Evolutionary conservation across 2,797 vertebrate species (phyloP), one percentile per base, ranked within the genome.

Genomic region (Sarcoramphus papa): DNA sequence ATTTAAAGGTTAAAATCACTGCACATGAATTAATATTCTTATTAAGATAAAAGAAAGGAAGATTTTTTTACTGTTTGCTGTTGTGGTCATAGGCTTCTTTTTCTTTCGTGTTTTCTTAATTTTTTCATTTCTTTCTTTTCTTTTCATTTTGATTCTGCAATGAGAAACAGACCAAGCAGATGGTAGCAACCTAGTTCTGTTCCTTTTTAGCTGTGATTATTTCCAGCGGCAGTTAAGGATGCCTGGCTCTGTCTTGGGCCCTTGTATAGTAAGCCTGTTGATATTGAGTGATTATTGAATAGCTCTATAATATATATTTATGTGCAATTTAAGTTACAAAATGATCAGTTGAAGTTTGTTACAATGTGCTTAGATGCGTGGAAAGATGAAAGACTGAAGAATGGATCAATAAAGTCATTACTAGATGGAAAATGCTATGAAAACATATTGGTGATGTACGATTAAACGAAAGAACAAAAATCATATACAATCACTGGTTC

Each of bases 381-480:
- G 67, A 79, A 87, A 92, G 56, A 95, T 80, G 75, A 87, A 93
- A 92, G 84, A 93, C 70, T 69, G 56, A 89, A 83, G 72, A 86
- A 85, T 64, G 83, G 85, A 95, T 96, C 92, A 80, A 95, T 97
- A 90, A 90, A 78, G 63, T 92, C 85, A 97, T 96, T 96, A 95
- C 84, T 91, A 79, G 87, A 96, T 96, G 90, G 93, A 88, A 96
- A 96, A 95, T 43, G 62, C n/a, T 80, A 87, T 87, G 90, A 96
- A 94, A 95, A 85, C 78, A 60, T 92, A 90, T 53, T 2, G 11
- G 81, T 88, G 90, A 94, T 93, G 53, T 89, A 93, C 1, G 24
- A 95, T 93, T 94, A 92, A 94, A 89, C 53, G 78, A 25, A 95
- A 94, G 81, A 91, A 90, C 59, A 74, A 81, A 96, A 96, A 94